These are phyloP conservation scores for Festucalex cinctus DNA, from an alignment of 2,113 vertebrate genomes.

Conservation along the genomic window DNA sequence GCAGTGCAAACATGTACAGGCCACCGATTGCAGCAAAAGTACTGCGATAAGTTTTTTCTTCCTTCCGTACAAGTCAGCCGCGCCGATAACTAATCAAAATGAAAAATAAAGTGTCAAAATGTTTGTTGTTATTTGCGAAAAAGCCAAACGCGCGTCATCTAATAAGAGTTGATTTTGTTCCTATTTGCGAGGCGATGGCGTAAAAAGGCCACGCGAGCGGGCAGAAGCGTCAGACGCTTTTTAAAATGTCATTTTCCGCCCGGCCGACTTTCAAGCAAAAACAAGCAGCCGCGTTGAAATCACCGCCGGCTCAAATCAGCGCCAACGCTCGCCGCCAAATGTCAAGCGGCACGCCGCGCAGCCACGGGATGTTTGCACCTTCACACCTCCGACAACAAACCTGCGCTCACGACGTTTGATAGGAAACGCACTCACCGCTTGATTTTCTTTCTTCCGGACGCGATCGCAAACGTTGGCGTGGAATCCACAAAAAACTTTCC, in stretches of 20 bases:
- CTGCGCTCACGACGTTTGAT: background rate
- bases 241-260: constrained; percentile 81
- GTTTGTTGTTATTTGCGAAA: background rate
- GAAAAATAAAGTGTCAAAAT: background rate
- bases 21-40: background rate
- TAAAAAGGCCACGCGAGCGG: constrained; percentile 62
- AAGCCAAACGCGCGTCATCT: background rate
- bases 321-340: constrained; percentile 34
- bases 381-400: background rate
- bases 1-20: background rate
- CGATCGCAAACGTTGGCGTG: background rate
- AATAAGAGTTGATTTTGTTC: background rate
- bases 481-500: background rate
- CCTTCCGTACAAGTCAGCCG: background rate
- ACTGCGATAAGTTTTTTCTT: background rate
- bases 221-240: constrained; percentile 55
- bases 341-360: constrained; percentile 37
- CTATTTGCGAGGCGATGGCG: constrained; percentile 29
- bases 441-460: background rate
- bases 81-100: background rate
- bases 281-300: constrained; percentile 66
- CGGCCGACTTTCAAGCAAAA: constrained; percentile 74
- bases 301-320: constrained; percentile 32
- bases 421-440: background rate
- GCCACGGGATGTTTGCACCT: constrained; percentile 11